Conservation (phyloP, 2,113 vertebrate species). For the Tupaia tana region DNA sequence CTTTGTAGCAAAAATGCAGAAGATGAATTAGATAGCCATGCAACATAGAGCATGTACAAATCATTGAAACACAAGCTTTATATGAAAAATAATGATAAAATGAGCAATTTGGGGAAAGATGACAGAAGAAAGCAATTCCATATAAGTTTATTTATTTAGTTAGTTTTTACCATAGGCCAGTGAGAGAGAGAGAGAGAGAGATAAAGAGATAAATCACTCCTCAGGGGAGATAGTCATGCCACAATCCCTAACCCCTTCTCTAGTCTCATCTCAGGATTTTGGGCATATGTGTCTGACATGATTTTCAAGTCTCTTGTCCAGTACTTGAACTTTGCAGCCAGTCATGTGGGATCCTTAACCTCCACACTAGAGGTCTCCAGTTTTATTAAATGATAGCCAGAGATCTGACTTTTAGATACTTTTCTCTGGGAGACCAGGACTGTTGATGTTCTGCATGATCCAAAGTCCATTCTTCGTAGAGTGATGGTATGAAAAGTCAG, state of each 20-base stretch:
- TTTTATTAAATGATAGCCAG: slow-evolving; percentile 12
- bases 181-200: no score
- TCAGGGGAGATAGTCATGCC: no score
- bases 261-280: no score
- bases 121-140: background rate
- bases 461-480: background rate
- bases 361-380: no score
- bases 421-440: background rate
- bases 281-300: no score
- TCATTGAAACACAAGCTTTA: slow-evolving; percentile 12
- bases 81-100: slow-evolving; percentile 44
- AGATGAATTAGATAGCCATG: slow-evolving; percentile 48
- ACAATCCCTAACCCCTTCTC: no score
- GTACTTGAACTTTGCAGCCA: no score
- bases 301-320: no score
- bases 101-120: background rate
- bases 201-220: no score
- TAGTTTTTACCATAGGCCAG: no score
- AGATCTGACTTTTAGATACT: background rate
- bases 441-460: background rate
- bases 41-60: background rate
- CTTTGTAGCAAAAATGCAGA: slow-evolving; percentile 50
- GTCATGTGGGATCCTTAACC: no score
- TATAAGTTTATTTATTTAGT: no score
- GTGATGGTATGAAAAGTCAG: background rate